Evolutionary conservation across 2,888 invertebrate genomes (phyloP), one percentile per base, ranked within the genome.

Genomic region (Acanthoscelides obtectus): DNA sequence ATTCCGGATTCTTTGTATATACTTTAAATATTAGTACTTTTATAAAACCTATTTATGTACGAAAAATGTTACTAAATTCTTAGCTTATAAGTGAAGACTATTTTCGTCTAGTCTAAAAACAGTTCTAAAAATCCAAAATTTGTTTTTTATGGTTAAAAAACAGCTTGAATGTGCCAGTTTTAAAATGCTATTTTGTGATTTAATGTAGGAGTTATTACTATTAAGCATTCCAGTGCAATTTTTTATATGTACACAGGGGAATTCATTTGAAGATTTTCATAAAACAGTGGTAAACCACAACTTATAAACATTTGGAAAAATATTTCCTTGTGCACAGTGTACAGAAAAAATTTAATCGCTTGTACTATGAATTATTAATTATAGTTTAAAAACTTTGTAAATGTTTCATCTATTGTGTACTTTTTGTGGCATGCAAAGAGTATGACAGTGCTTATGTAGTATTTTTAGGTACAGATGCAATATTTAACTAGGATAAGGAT

Each of bases 81-180:
- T 72, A 69, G 72, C 72, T 72, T 70, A 67, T 74, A 78, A 77
- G 74, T 25, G 73, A 74, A 76, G 80, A 81, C 80, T 80, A 80
- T 77, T 75, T 71, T 70, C 77, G 79, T 81, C 81, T 81, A 81
- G 81, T 81, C 81, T 81, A 78, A 78, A 45, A 77, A 78, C 72
- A 74, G 73, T 76, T 76, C 73, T 77, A 45, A 45, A 45, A 45
- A 12, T 12, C 45, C 5, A 45, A 21, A 20, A 8, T 21, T 66
- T 6, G 8, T 66, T 22, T 22, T 66, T 66, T 22, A 66, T 66
- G 22, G 66, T 21, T 66, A 66, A 66, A 20, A 66, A 21, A 22
- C 21, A 66, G 66, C 22, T 66, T 66, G 20, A 20, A 66, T 21
- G 66, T 66, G 66, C 66, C 66, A 66, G 66, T 66, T 66, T 66